Percentiles rank a stretch among this genome's conserved stretches.
phyloP scores from a whole-genome alignment of 2,888 invertebrate species.

The Arge pagana region DNA sequence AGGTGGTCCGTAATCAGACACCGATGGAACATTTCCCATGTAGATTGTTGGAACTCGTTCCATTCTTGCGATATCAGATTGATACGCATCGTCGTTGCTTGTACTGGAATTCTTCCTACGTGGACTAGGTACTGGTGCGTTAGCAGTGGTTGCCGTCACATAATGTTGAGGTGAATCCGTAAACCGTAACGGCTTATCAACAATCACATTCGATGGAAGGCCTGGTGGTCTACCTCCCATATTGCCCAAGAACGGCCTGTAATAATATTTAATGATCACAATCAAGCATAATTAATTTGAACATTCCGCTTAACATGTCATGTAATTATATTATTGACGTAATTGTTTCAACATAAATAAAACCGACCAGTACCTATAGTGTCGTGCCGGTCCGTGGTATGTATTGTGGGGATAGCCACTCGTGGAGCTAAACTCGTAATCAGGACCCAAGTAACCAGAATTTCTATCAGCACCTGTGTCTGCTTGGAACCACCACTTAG shows the following conservation, averaged over 20 bases:
- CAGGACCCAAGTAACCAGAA: slow-evolving; percentile 56
- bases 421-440: slow-evolving; percentile 65
- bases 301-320: too few relatives aligned
- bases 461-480: slow-evolving; percentile 50
- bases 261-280: slow-evolving; percentile 25
- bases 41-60: slow-evolving; percentile 52
- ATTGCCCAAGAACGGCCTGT: slow-evolving; percentile 50
- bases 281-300: neutral
- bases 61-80: slow-evolving; percentile 47
- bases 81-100: slow-evolving; percentile 67
- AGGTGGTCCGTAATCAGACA: slow-evolving; percentile 51
- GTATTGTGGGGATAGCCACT: slow-evolving; percentile 80
- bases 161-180: slow-evolving; percentile 78
- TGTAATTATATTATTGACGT: too few relatives aligned
- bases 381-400: slow-evolving; percentile 85
- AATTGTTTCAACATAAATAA: too few relatives aligned
- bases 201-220: slow-evolving; percentile 44
- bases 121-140: slow-evolving; percentile 70
- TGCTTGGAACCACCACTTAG: slow-evolving; percentile 52
- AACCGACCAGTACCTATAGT: slow-evolving; percentile 61
- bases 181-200: slow-evolving; percentile 69
- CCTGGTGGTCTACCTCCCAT: slow-evolving; percentile 53
- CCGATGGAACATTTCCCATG: slow-evolving; percentile 45
- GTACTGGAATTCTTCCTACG: slow-evolving; percentile 74
- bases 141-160: slow-evolving; percentile 61